Conservation (phyloP, 2,113 vertebrate species). For the Zootoca vivipara region DNA sequence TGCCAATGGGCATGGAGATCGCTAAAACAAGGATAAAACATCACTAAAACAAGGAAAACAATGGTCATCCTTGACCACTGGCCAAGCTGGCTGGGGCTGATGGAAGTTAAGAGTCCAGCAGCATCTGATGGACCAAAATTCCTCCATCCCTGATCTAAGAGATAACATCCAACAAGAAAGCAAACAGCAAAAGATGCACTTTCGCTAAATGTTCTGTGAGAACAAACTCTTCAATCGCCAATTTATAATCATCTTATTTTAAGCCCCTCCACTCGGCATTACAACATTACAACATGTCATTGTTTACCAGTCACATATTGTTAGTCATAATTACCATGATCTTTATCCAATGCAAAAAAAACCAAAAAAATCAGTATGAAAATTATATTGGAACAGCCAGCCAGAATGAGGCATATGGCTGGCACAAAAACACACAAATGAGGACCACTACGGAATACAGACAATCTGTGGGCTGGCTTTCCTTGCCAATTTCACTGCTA, state of each 20-base stretch:
- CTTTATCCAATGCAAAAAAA: constrained; percentile 39
- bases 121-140: background rate
- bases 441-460: constrained; percentile 41
- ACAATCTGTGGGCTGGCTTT: constrained; percentile 29
- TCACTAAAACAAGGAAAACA: no score
- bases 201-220: background rate
- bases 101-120: background rate
- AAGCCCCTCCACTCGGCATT: constrained; percentile 21
- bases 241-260: constrained; percentile 15
- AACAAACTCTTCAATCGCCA: constrained; percentile 23
- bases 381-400: constrained; percentile 33
- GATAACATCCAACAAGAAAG: background rate
- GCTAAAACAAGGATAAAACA: no score
- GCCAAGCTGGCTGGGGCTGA: background rate
- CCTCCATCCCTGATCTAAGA: background rate
- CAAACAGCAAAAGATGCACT: background rate
- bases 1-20: background rate
- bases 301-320: constrained; percentile 19
- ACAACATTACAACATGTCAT: constrained; percentile 28
- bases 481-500: constrained; percentile 4
- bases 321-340: constrained; percentile 40
- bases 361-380: constrained; percentile 7
- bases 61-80: background rate
- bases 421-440: constrained; percentile 32
- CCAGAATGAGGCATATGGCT: constrained; percentile 1